These are phyloP conservation scores for Cancer borealis DNA, from an alignment of 2,888 invertebrate genomes.

Conservation along the genomic window DNA sequence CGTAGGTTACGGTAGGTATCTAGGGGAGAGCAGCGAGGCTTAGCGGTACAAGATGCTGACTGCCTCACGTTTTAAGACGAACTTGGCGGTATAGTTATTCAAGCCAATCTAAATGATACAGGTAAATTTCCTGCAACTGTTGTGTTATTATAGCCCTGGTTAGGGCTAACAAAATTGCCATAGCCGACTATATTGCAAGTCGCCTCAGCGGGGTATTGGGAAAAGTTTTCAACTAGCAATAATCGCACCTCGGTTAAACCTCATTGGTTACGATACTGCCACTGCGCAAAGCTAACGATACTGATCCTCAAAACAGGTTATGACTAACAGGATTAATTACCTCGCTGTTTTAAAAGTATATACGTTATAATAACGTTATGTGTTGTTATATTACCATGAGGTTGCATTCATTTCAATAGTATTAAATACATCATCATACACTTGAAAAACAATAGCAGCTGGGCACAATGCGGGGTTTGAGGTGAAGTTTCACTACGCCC, in stretches of 20 bases:
- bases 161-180: conserved; percentile 89
- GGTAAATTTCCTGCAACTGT: too few relatives aligned
- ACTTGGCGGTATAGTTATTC: too few relatives aligned
- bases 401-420: too few relatives aligned
- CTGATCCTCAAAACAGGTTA: not conserved
- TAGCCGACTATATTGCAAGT: conserved; percentile 92
- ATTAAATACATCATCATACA: not conserved
- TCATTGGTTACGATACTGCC: conserved; percentile 96
- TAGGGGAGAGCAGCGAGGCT: too few relatives aligned
- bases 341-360: too few relatives aligned
- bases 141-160: conserved; percentile 61
- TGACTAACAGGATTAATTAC: not conserved
- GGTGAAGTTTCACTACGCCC: too few relatives aligned
- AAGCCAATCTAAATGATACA: too few relatives aligned
- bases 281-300: conserved; percentile 83
- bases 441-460: not conserved
- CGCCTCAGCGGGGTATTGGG: conserved; percentile 94
- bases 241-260: conserved; percentile 92
- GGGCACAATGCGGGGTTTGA: too few relatives aligned
- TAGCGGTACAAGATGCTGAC: too few relatives aligned
- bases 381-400: too few relatives aligned
- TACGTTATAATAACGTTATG: not conserved
- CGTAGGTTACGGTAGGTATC: too few relatives aligned
- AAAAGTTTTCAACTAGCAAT: conserved; percentile 97
- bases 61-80: too few relatives aligned